Conservation (phyloP, 2,797 vertebrate genomes). For the Muscicapa comitata region DNA sequence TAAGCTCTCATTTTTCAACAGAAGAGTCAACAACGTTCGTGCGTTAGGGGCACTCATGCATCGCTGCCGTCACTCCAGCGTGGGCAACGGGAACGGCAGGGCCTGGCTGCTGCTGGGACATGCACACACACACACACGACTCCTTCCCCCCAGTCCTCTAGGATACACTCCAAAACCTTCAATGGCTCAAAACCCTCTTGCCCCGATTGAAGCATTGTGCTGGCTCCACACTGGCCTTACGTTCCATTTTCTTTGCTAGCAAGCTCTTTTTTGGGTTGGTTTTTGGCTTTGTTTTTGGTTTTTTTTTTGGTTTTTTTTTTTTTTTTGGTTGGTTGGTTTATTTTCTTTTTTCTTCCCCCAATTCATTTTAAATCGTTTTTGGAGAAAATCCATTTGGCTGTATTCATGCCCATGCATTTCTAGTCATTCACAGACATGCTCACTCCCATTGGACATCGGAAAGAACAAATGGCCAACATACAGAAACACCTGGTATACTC, state of each 20-base stretch:
- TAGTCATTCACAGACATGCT: conserved; percentile 77
- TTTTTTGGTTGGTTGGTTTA: accelerated
- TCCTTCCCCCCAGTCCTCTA: conserved; percentile 67
- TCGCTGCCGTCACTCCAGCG: conserved; percentile 47
- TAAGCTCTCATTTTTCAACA: conserved; percentile 52
- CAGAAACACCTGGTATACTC: conserved; percentile 72
- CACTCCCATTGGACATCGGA: conserved; percentile 69
- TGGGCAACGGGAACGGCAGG: conserved; percentile 57
- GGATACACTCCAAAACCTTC: conserved; percentile 74
- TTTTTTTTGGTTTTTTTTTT: too few relatives aligned
- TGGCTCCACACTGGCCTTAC: conserved; percentile 46
- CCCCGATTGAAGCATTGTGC: conserved; percentile 23
- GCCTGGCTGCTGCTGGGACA: conserved; percentile 56
- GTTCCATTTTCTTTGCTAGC: conserved; percentile 24
- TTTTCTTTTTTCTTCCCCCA: conserved; percentile 19
- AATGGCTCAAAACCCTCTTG: conserved; percentile 49
- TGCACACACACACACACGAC: conserved; percentile 67
- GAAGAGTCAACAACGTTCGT: conserved; percentile 52
- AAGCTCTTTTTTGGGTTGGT: neutral
- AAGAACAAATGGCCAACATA: conserved; percentile 77
- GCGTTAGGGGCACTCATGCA: conserved; percentile 75
- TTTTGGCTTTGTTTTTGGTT: neutral
- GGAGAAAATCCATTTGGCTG: conserved; percentile 78
- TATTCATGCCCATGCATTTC: conserved; percentile 80
- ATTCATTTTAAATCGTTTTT: conserved; percentile 60